phyloP scores from a whole-genome alignment of 2,113 vertebrate genomes.

The Panthera tigris region DNA sequence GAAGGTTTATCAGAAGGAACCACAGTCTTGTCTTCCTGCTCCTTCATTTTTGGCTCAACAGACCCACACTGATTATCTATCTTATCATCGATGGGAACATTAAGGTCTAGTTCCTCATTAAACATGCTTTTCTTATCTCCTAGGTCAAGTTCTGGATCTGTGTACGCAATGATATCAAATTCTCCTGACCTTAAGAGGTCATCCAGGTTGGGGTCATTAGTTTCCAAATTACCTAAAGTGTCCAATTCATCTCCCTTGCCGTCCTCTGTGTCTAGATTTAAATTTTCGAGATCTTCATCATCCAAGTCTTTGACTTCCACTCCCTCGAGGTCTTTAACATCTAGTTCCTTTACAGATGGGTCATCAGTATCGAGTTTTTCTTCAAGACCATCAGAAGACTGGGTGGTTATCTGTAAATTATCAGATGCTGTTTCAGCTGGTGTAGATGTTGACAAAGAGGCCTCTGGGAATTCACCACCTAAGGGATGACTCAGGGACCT shows the following conservation, averaged over 20 bases:
- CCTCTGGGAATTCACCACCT: slow-evolving; percentile 86
- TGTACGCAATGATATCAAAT: slow-evolving; percentile 98
- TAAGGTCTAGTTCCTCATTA: slow-evolving; percentile 95
- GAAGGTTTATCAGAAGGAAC: slow-evolving; percentile 71
- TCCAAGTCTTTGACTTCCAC: slow-evolving; percentile 98
- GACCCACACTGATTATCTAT: slow-evolving; percentile 82
- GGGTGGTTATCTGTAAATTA: slow-evolving; percentile 76
- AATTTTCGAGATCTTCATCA: slow-evolving; percentile 95
- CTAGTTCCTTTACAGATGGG: slow-evolving; percentile 95
- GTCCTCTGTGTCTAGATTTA: slow-evolving; percentile 96
- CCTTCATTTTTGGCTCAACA: slow-evolving; percentile 80
- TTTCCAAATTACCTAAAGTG: slow-evolving; percentile 90
- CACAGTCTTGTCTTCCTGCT: slow-evolving; percentile 78
- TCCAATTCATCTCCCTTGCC: slow-evolving; percentile 97
- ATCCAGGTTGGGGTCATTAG: slow-evolving; percentile 95
- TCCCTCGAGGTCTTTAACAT: slow-evolving; percentile 91
- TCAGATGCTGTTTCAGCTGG: slow-evolving; percentile 78
- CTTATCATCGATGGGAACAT: slow-evolving; percentile 91
- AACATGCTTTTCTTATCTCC: slow-evolving; percentile 98
- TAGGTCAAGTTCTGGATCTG: slow-evolving; percentile 95
- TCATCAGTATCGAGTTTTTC: slow-evolving; percentile 95
- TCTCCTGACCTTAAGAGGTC: slow-evolving; percentile 95
- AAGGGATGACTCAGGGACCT: slow-evolving; percentile 90
- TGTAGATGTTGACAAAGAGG: slow-evolving; percentile 80
- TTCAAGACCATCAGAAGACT: slow-evolving; percentile 87